Conservation (phyloP, 1,140 invertebrate species). For the Ladona fulva region DNA sequence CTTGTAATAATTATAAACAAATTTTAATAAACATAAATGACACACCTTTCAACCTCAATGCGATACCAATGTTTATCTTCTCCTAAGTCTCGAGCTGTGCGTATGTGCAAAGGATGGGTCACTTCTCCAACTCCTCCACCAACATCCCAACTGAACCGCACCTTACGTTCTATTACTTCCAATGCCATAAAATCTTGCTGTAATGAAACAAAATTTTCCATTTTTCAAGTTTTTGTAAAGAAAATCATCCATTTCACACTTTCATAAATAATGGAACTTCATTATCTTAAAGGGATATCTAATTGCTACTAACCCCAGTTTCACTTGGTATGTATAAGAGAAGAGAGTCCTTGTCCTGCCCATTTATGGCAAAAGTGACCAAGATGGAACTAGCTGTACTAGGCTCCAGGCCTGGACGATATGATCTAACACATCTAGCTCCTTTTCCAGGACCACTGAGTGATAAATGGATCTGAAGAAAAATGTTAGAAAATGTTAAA, state of each 20-base stretch:
- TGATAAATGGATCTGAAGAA: conserved; percentile 66
- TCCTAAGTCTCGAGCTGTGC: conserved; percentile 42
- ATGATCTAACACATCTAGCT: conserved; percentile 62
- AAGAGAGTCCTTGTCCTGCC: conserved; percentile 48
- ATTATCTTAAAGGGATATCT: neutral
- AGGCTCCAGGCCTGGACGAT: conserved; percentile 51
- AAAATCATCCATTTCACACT: too few relatives aligned
- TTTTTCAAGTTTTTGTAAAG: too few relatives aligned
- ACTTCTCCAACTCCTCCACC: conserved; percentile 56
- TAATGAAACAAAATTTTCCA: neutral
- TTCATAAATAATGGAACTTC: neutral
- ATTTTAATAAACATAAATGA: too few relatives aligned
- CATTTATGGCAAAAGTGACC: conserved; percentile 54
- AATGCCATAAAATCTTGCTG: conserved; percentile 61
- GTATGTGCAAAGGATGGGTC: conserved; percentile 49
- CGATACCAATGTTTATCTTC: conserved; percentile 64
- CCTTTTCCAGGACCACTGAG: conserved; percentile 40
- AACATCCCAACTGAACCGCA: conserved; percentile 67
- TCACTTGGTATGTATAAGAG: conserved; percentile 57
- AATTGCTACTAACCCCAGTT: conserved; percentile 37
- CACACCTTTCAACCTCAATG: conserved; percentile 54
- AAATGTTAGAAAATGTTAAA: conserved; percentile 15
- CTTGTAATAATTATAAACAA: too few relatives aligned
- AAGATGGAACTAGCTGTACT: conserved; percentile 60
- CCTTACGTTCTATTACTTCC: conserved; percentile 65